A percentile compares a stretch with the other conserved stretches of the same genome.
These are phyloP conservation scores for Drosophila conformis DNA, from an alignment of 2,888 invertebrate species.

Conservation along the genomic window DNA sequence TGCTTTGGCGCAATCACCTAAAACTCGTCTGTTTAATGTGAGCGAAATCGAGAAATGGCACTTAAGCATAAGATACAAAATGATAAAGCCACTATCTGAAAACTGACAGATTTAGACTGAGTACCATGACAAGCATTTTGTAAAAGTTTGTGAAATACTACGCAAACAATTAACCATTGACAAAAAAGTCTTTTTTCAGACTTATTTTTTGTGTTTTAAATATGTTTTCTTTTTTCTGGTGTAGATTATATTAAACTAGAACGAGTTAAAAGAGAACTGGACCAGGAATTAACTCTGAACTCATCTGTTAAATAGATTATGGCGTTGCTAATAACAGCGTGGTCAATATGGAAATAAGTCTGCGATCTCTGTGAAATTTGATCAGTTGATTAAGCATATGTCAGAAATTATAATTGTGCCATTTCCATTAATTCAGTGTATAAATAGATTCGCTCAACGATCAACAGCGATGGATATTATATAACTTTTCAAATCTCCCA, in stretches of 20 bases:
- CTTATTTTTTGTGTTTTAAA: not conserved
- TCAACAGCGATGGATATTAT: not conserved
- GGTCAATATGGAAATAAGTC: not conserved
- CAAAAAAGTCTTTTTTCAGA: not conserved
- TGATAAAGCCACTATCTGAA: not conserved
- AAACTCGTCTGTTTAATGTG: constrained; percentile 4
- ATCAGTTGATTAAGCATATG: not conserved
- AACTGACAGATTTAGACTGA: not conserved
- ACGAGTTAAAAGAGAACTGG: not conserved
- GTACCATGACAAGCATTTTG: not conserved
- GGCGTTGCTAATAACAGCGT: too few relatives aligned
- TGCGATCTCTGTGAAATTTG: not conserved
- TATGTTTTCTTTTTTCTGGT: not conserved
- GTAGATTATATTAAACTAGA: not conserved
- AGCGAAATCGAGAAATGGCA: not conserved
- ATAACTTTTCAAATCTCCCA: not conserved
- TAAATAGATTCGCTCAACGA: not conserved
- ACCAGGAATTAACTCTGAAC: not conserved
- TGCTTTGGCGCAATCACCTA: constrained; percentile 9
- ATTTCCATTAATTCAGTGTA: rapidly evolving
- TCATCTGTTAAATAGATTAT: not conserved
- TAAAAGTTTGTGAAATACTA: not conserved
- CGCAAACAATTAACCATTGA: not conserved
- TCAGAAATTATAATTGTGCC: not conserved
- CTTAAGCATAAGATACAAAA: not conserved